phyloP scores from a whole-genome alignment of 2,888 invertebrate genomes.

The Mythimna ferrago region DNA sequence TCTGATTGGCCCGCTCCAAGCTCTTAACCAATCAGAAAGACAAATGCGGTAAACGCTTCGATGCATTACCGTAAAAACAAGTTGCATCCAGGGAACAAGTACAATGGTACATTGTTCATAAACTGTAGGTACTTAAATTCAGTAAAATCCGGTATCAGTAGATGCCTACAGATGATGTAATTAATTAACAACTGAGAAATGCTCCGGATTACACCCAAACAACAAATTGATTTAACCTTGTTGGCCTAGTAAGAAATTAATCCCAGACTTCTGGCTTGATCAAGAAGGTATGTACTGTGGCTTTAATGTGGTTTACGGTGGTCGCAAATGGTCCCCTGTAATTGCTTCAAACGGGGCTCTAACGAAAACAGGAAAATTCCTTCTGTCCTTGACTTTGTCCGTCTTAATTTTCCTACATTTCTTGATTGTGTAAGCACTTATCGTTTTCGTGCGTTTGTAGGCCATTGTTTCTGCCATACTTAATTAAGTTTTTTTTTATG shows the following conservation, averaged over 20 bases:
- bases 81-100: too few relatives aligned
- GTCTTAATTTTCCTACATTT: slow-evolving; percentile 26
- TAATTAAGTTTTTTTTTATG: too few relatives aligned
- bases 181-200: background rate
- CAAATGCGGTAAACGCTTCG: too few relatives aligned
- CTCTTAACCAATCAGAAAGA: too few relatives aligned
- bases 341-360: slow-evolving; percentile 63
- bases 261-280: slow-evolving; percentile 45
- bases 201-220: background rate
- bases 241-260: slow-evolving; percentile 48
- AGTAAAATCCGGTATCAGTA: background rate
- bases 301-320: slow-evolving; percentile 68
- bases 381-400: slow-evolving; percentile 50
- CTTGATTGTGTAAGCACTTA: slow-evolving; percentile 5
- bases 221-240: slow-evolving; percentile 32
- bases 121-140: background rate
- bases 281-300: slow-evolving; percentile 38
- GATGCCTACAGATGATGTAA: background rate
- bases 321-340: slow-evolving; percentile 65
- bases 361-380: slow-evolving; percentile 60
- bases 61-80: too few relatives aligned
- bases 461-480: background rate
- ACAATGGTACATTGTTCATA: too few relatives aligned
- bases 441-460: background rate
- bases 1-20: too few relatives aligned